Evolutionary conservation across 2,113 vertebrate genomes (phyloP).

Genomic region (Catharus fuscescens): DNA sequence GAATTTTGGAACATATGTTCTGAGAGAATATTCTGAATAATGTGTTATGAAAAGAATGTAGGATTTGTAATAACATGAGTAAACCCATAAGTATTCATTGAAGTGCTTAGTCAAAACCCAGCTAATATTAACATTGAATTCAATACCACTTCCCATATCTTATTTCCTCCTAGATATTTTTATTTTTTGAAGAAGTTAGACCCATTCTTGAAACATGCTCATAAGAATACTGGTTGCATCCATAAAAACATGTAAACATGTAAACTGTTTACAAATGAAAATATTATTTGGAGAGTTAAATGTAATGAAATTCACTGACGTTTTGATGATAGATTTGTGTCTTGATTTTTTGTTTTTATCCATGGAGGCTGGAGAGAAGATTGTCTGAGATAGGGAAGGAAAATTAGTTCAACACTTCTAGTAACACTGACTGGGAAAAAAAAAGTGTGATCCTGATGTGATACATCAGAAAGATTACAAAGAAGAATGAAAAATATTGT

Average conservation of each 20-base stretch:
- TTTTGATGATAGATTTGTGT: neutral
- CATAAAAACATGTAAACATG: neutral
- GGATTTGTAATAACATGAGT: neutral
- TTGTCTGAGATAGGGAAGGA: neutral
- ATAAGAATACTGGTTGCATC: neutral
- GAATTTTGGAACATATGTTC: neutral
- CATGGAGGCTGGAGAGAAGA: neutral
- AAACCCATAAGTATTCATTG: neutral
- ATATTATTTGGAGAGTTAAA: neutral
- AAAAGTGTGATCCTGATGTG: neutral
- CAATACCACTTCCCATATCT: neutral
- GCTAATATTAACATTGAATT: neutral
- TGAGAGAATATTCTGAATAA: neutral
- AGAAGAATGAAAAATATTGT: neutral
- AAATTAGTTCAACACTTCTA: neutral
- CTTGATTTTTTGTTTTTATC: neutral
- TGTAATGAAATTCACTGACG: neutral
- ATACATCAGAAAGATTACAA: neutral
- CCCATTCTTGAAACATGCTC: neutral
- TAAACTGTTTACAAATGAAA: neutral
- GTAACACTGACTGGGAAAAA: neutral
- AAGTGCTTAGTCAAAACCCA: accelerated
- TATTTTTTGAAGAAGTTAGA: neutral
- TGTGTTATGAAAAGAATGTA: neutral
- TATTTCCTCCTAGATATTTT: neutral